phyloP scores from a whole-genome alignment of 2,113 vertebrate species.

The Poecilia latipinna region DNA sequence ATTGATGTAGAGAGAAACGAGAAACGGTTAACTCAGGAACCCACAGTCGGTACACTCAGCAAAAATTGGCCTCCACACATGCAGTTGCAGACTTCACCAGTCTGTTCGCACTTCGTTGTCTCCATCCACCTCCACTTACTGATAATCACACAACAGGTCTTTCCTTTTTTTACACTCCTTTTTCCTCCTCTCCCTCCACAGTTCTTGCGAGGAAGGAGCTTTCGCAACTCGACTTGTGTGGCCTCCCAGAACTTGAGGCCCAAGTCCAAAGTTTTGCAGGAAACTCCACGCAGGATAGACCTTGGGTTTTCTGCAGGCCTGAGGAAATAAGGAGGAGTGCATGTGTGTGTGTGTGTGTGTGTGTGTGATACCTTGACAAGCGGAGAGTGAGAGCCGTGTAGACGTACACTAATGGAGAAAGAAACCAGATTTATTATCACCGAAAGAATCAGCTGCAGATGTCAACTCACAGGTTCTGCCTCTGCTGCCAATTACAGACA shows the following conservation, averaged over 20 bases:
- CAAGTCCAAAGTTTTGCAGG: slow-evolving; percentile 66
- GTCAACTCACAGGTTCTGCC: slow-evolving; percentile 79
- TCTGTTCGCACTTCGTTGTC: slow-evolving; percentile 72
- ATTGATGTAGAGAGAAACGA: slow-evolving; percentile 58
- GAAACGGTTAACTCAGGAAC: slow-evolving; percentile 29
- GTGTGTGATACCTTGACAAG: slow-evolving; percentile 43
- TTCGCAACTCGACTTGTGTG: slow-evolving; percentile 74
- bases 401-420: slow-evolving; percentile 78
- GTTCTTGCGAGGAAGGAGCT: slow-evolving; percentile 68
- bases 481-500: slow-evolving; percentile 88
- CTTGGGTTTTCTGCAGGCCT: slow-evolving; percentile 64
- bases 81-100: slow-evolving; percentile 39
- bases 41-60: slow-evolving; percentile 48
- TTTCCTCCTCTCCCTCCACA: slow-evolving; percentile 36
- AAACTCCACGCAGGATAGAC: slow-evolving; percentile 53
- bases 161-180: slow-evolving; percentile 48
- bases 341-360: slow-evolving; percentile 29
- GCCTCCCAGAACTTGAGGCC: slow-evolving; percentile 72
- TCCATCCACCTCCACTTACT: slow-evolving; percentile 62
- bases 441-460: slow-evolving; percentile 88
- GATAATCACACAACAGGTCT: slow-evolving; percentile 67
- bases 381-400: slow-evolving; percentile 65
- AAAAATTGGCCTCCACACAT: slow-evolving; percentile 32
- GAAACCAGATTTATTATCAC: slow-evolving; percentile 90
- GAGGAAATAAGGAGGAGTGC: slow-evolving; percentile 59